Percentiles rank a stretch among this genome's conserved stretches.
Conservation (phyloP, 2,797 vertebrate species). For the Pitangus sulphuratus region DNA sequence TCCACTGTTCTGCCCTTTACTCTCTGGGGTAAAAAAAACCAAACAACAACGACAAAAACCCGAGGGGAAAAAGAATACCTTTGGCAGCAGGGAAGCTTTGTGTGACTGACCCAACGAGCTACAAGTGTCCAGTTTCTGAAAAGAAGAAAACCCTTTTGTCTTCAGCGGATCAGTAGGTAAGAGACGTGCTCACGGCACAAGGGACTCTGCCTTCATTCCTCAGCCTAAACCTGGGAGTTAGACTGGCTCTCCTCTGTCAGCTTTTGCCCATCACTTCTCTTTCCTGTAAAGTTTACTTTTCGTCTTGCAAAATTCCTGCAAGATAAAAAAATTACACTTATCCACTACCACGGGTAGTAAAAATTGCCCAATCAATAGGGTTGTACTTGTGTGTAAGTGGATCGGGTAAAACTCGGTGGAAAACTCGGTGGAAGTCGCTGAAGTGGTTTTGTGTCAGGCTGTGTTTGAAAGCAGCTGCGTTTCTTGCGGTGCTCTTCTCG, state of each 20-base stretch:
- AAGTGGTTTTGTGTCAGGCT: not conserved
- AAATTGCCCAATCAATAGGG: not conserved
- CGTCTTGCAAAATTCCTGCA: not conserved
- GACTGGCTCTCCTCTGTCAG: not conserved
- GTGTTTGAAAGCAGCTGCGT: not conserved
- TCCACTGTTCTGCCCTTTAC: constrained; percentile 58
- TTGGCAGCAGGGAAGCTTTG: constrained; percentile 63
- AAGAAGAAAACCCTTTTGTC: constrained; percentile 63
- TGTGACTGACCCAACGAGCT: constrained; percentile 47
- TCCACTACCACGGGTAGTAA: not conserved
- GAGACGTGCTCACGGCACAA: not conserved
- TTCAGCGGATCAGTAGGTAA: constrained; percentile 60
- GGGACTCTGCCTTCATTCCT: not conserved
- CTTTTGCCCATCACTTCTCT: not conserved
- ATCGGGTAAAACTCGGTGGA: not conserved
- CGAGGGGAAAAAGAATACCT: constrained; percentile 7
- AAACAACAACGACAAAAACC: constrained; percentile 49
- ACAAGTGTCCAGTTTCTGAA: constrained; percentile 55
- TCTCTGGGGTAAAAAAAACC: constrained; percentile 44
- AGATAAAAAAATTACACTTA: fast-evolving
- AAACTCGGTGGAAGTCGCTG: not conserved
- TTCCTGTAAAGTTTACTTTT: not conserved
- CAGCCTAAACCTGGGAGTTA: not conserved
- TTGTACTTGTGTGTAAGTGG: not conserved
- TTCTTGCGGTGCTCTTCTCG: not conserved